Base-by-base conservation (phyloP, 2,797 vertebrate species). In the Xyrichtys novacula region DNA sequence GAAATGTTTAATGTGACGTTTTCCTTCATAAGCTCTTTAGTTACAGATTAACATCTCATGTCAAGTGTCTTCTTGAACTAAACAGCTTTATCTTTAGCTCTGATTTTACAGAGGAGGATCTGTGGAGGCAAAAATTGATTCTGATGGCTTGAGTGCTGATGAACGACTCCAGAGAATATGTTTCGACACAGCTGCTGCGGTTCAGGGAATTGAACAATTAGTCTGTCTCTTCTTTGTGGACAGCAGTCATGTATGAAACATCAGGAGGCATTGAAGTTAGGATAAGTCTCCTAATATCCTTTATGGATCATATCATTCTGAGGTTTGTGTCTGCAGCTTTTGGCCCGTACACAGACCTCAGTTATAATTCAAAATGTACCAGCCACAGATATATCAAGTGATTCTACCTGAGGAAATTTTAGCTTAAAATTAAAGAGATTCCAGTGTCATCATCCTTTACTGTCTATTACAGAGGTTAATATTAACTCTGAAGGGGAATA, bases 141-240 rank as follows among this genome's bases (percentile, higher is more conserved):
- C 8, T 28, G 20, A 28, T 25, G 31, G 6, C 11, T 14, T 22
- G n/a, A 23, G n/a, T 48, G 34, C 6, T 40, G 40, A 52, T 31
- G 19, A 31, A 49, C 34, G 7, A 28, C 32, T 34, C n/a, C 23
- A 2, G 15, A n/a, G 50, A 19, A 17, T 26, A n/a, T 36, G 22
- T 34, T 26, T 32, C 22, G 15, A 20, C 19, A 39, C 32, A 26
- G n/a, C 10, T 56, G 26, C 68, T 42, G 22, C 71, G 28, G 5
- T 63, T 32, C 9, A 55, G 12, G 57, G 56, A 70, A 74, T 73
- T 69, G 20, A 59, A 74, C 71, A 65, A 47, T 25, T 26, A 7
- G 14, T 25, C 44, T 14, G 22, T 26, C 26, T 16, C 19, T 25
- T 66, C 6, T 73, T 44, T 65, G 34, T 14, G 42, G 31, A 40